Evolutionary conservation across 30 jellyfish, hydroid and myxozoan genomes (phyloP).

Genomic region (Pseudorhiza aurosa): DNA sequence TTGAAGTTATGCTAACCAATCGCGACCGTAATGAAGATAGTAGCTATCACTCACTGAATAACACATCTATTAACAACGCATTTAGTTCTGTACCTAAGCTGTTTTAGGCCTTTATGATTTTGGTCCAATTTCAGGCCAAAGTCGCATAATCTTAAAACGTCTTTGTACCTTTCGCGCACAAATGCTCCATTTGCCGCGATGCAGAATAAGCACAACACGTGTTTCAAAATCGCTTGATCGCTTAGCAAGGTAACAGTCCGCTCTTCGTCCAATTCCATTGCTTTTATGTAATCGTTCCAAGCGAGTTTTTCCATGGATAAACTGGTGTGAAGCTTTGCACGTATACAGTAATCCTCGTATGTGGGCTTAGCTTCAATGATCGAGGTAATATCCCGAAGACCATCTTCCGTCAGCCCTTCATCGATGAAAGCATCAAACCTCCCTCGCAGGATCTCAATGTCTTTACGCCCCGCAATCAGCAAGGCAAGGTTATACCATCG

Average conservation of each 20-base stretch:
- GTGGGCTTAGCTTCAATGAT: constrained; percentile 46
- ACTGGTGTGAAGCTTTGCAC: constrained; percentile 63
- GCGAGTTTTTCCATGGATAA: constrained; percentile 67
- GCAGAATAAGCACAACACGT: constrained; percentile 62
- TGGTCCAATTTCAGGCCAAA: constrained; percentile 79
- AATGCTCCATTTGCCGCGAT: constrained; percentile 71
- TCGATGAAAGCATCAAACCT: constrained; percentile 48
- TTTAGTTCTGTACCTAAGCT: constrained; percentile 66
- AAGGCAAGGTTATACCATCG: constrained; percentile 65
- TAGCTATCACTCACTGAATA: constrained; percentile 36
- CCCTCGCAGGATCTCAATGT: constrained; percentile 52
- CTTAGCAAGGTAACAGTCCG: constrained; percentile 51
- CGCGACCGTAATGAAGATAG: too few relatives aligned
- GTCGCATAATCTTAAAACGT: constrained; percentile 66
- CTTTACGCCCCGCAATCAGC: constrained; percentile 34
- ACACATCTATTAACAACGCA: constrained; percentile 67
- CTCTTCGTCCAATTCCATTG: constrained; percentile 74
- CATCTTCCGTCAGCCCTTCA: constrained; percentile 39
- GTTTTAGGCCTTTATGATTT: constrained; percentile 77
- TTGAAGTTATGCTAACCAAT: too few relatives aligned
- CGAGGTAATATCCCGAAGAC: constrained; percentile 57
- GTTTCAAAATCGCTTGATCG: constrained; percentile 49
- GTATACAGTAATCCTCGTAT: constrained; percentile 56
- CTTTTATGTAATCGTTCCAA: constrained; percentile 74
- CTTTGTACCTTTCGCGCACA: constrained; percentile 56